Conservation (phyloP, 2,888 invertebrate genomes). For the Bombylius discolor region DNA sequence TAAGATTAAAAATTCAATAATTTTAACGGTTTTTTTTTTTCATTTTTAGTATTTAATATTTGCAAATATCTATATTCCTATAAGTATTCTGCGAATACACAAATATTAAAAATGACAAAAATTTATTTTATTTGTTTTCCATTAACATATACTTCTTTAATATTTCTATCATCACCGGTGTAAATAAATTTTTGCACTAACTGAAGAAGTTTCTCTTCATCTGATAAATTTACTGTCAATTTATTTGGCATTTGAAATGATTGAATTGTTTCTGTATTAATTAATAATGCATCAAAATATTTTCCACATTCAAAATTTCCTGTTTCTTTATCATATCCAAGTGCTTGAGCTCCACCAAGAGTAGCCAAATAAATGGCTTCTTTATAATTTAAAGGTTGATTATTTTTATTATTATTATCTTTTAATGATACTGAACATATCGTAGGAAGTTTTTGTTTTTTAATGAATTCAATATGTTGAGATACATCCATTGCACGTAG, state of each 20-base stretch:
- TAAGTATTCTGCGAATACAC: too few relatives aligned
- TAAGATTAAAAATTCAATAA: too few relatives aligned
- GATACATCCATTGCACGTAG: slow-evolving; percentile 61
- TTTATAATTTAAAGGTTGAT: slow-evolving; percentile 48
- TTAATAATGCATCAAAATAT: slow-evolving; percentile 72
- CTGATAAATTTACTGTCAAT: slow-evolving; percentile 17
- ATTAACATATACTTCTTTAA: slow-evolving; percentile 59
- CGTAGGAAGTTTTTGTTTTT: slow-evolving; percentile 30
- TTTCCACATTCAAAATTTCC: slow-evolving; percentile 74
- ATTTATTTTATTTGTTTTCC: slow-evolving; percentile 45
- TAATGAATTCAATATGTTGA: slow-evolving; percentile 46
- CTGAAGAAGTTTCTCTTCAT: slow-evolving; percentile 41
- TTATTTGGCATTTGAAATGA: slow-evolving; percentile 30
- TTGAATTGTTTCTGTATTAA: slow-evolving; percentile 52
- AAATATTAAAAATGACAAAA: too few relatives aligned
- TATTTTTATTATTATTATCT: slow-evolving; percentile 14
- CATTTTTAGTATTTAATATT: too few relatives aligned
- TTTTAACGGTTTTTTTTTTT: too few relatives aligned
- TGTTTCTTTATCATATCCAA: slow-evolving; percentile 55
- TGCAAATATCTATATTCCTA: too few relatives aligned
- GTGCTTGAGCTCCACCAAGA: slow-evolving; percentile 72
- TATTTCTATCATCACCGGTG: slow-evolving; percentile 73
- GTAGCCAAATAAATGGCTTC: slow-evolving; percentile 79
- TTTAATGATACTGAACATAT: slow-evolving; percentile 9
- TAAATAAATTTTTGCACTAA: slow-evolving; percentile 64